These are phyloP conservation scores for Frankliniella intonsa DNA, from an alignment of 2,888 invertebrate species.

Conservation along the genomic window DNA sequence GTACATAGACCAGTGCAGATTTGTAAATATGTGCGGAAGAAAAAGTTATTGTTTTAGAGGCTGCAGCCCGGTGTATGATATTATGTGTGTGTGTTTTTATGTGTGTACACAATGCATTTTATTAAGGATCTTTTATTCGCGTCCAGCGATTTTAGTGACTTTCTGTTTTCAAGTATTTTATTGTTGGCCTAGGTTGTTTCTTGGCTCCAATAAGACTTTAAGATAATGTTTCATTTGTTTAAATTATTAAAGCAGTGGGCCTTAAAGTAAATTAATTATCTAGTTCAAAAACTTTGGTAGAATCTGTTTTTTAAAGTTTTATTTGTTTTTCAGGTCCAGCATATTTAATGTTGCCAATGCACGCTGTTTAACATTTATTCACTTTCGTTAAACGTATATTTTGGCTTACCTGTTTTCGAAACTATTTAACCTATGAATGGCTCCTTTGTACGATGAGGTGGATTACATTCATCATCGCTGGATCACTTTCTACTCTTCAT, in stretches of 20 bases:
- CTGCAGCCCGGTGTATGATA: neutral
- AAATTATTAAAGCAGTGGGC: neutral
- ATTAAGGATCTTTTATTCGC: no score
- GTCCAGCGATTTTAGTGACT: neutral
- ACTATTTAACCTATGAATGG: neutral
- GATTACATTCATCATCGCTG: neutral
- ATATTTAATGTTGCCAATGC: neutral
- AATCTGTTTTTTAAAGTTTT: neutral
- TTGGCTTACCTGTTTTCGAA: no score
- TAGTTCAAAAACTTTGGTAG: neutral
- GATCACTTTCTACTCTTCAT: neutral
- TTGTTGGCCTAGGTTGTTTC: neutral
- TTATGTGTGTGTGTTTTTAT: neutral
- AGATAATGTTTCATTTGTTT: no score
- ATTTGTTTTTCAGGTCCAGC: neutral
- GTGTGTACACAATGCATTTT: no score
- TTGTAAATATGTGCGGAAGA: no score
- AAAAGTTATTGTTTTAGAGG: no score
- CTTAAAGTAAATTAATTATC: neutral
- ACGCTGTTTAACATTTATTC: neutral
- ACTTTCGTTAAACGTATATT: neutral
- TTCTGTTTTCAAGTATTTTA: neutral
- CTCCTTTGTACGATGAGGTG: neutral
- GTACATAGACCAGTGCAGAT: no score
- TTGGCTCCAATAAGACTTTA: neutral